Percentiles rank a stretch among this genome's conserved stretches.
Conservation (phyloP, 2,113 vertebrate genomes). For the Thalassoma bifasciatum region DNA sequence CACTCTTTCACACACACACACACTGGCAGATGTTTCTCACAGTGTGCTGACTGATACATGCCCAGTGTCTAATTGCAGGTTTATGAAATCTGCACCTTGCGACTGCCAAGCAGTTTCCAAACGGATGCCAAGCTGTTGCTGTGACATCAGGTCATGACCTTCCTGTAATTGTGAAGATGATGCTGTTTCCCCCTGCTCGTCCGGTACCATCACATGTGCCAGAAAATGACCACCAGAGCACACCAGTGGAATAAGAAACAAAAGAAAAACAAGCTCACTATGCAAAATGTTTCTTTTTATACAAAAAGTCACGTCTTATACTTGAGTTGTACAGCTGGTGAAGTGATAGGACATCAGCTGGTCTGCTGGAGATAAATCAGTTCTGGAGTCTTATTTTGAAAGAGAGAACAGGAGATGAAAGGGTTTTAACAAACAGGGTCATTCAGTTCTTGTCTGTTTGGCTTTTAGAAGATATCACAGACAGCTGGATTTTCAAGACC, state of each 20-base stretch:
- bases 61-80: slow-evolving; percentile 77
- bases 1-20: slow-evolving; percentile 20
- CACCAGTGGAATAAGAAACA: slow-evolving; percentile 26
- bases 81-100: slow-evolving; percentile 76
- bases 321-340: background rate
- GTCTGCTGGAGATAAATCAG: background rate
- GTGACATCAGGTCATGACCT: slow-evolving; percentile 74
- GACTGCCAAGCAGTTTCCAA: slow-evolving; percentile 74
- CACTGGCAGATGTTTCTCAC: slow-evolving; percentile 74
- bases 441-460: slow-evolving; percentile 29
- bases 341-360: background rate
- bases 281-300: background rate
- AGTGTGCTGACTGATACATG: slow-evolving; percentile 74
- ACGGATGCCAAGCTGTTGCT: slow-evolving; percentile 70
- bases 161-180: slow-evolving; percentile 77
- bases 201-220: slow-evolving; percentile 69
- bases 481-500: slow-evolving; percentile 28
- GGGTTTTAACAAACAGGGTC: background rate
- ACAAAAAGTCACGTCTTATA: background rate
- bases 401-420: background rate
- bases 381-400: background rate
- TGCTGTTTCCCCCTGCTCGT: slow-evolving; percentile 70
- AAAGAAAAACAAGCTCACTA: background rate
- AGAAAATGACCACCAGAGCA: slow-evolving; percentile 16
- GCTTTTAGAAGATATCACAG: slow-evolving; percentile 27